A percentile compares a stretch with the other conserved stretches of the same genome.
phyloP scores from a whole-genome alignment of 2,888 invertebrate genomes.

The Folsomia manolachei region DNA sequence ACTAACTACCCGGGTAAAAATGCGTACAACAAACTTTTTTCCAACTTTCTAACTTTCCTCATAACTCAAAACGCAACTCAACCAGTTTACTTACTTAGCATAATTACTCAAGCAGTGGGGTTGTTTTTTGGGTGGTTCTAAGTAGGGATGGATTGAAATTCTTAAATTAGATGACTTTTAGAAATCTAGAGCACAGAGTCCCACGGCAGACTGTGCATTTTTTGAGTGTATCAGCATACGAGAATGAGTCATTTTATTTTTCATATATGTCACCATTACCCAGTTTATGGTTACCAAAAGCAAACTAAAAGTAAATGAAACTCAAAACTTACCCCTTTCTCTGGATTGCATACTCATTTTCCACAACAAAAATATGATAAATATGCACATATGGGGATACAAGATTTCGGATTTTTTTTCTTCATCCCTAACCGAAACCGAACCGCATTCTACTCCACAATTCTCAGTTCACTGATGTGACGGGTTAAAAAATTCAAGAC shows the following conservation, averaged over 20 bases:
- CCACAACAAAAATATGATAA: slow-evolving; percentile 43
- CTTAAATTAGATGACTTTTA: not conserved
- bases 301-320: not conserved
- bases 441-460: not conserved
- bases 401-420: slow-evolving; percentile 21
- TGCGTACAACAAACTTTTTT: slow-evolving; percentile 29
- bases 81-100: not conserved
- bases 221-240: too few species aligned
- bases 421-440: slow-evolving; percentile 3
- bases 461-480: too few species aligned
- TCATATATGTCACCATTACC: slow-evolving; percentile 3
- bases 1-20: slow-evolving; percentile 38
- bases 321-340: not conserved
- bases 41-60: slow-evolving; percentile 26
- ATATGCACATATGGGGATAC: slow-evolving; percentile 39
- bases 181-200: not conserved
- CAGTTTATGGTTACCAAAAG: not conserved
- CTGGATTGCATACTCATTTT: slow-evolving; percentile 27
- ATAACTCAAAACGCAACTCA: not conserved
- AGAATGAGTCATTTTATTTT: slow-evolving; percentile 10
- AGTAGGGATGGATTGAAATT: slow-evolving; percentile 5
- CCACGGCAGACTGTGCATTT: not conserved
- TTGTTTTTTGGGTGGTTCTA: not conserved
- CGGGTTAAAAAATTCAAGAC: slow-evolving; percentile 18
- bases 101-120: not conserved